A percentile compares a stretch with the other conserved stretches of the same genome.
These are phyloP conservation scores for Neoitamus cyanurus DNA, from an alignment of 2,888 invertebrate species.

Conservation along the genomic window DNA sequence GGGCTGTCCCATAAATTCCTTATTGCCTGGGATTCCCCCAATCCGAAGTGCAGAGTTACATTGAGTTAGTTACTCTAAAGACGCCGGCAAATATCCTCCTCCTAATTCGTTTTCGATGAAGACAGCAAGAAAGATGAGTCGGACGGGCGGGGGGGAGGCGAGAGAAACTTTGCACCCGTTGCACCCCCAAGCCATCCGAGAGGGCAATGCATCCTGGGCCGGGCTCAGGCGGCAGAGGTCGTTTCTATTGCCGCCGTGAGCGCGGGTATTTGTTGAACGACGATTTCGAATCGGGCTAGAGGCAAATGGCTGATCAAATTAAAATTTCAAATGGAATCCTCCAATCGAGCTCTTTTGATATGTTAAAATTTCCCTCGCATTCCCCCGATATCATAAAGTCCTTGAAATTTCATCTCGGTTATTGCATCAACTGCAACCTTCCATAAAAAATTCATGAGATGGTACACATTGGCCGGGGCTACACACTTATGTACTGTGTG, in stretches of 20 bases:
- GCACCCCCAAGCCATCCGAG: neutral
- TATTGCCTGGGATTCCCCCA: neutral
- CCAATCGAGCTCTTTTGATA: slow-evolving; percentile 41
- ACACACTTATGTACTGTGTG: slow-evolving; percentile 14
- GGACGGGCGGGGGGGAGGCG: neutral
- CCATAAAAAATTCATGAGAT: slow-evolving; percentile 42
- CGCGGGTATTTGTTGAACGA: slow-evolving; percentile 40
- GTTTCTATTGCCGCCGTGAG: neutral
- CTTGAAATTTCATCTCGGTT: slow-evolving; percentile 39
- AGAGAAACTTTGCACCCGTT: neutral
- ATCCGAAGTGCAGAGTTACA: neutral
- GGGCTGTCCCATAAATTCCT: neutral
- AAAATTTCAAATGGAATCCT: slow-evolving; percentile 38
- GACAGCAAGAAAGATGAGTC: neutral
- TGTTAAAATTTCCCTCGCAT: slow-evolving; percentile 40
- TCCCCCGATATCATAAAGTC: slow-evolving; percentile 41
- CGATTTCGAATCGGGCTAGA: slow-evolving; percentile 19
- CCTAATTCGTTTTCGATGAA: slow-evolving; percentile 1
- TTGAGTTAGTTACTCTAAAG: neutral
- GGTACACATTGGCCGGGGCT: slow-evolving; percentile 11
- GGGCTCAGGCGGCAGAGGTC: neutral
- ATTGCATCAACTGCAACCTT: slow-evolving; percentile 42
- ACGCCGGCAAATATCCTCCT: neutral
- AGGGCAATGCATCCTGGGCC: neutral
- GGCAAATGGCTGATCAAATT: slow-evolving; percentile 43